Conservation (phyloP, 2,113 vertebrate genomes). For the Phoxinus phoxinus region DNA sequence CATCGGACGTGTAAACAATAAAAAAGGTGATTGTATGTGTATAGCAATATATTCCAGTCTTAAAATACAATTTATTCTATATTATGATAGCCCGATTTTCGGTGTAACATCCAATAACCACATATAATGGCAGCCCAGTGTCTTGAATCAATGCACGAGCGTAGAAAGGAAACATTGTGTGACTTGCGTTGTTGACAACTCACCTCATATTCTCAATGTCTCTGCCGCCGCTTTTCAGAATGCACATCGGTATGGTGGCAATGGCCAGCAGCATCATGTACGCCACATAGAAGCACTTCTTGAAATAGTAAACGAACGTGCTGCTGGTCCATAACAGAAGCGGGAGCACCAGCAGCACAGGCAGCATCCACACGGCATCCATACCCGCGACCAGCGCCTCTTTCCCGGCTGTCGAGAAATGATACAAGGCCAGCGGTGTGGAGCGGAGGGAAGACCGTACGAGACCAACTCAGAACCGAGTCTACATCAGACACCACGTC, state of each 20-base stretch:
- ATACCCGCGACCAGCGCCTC: conserved; percentile 64
- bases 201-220: conserved; percentile 93
- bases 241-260: conserved; percentile 75
- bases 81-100: not conserved
- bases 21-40: not conserved
- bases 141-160: not conserved
- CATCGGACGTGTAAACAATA: not conserved
- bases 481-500: conserved; percentile 52
- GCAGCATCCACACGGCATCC: conserved; percentile 74
- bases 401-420: conserved; percentile 37
- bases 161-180: not conserved
- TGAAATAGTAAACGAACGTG: conserved; percentile 82
- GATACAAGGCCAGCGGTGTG: conserved; percentile 8
- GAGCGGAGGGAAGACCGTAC: not conserved
- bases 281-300: conserved; percentile 82
- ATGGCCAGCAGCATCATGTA: conserved; percentile 81
- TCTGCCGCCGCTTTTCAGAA: conserved; percentile 87
- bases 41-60: not conserved
- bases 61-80: too few relatives aligned
- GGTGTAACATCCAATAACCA: not conserved
- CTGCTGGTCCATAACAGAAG: conserved; percentile 81
- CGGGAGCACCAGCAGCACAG: conserved; percentile 73
- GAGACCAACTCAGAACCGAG: conserved; percentile 24
- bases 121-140: not conserved
- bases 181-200: conserved; percentile 52